Evolutionary conservation across 2,888 invertebrate genomes (phyloP), one percentile per base, ranked within the genome.

Genomic region (Thereva unica): DNA sequence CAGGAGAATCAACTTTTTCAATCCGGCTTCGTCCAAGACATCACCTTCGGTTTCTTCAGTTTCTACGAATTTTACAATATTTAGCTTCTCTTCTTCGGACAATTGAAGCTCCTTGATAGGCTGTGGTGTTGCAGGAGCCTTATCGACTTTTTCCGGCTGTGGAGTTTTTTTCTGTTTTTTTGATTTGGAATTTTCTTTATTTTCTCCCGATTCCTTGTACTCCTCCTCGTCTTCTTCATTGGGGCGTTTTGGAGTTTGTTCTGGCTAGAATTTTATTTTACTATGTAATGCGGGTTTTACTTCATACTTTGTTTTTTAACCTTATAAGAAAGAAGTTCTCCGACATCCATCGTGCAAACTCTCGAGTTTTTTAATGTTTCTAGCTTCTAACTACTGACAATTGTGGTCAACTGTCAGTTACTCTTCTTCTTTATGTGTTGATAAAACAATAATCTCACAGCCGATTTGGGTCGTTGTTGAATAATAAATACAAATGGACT

Each of bases 1-100:
- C 70, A 93, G 87, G 9, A 97, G 83, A 34, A 97, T 88, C 77
- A 97, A 86, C 76, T 92, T 90, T 76, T 97, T 97, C 6, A 97
- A 84, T 8, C 89, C 87, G 37, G 88, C 85, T 72, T 97, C 97
- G 83, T 97, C 95, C 53, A 97, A 81, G 0, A 89, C 85, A 77
- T 95, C 95, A n/a, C 89, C 89, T 80, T 92, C 89, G 5, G 89
- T 87, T 47, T 87, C 89, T 82, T 92, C 92, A 61, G 86, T 90
- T 78, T 93, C 93, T 4, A 93, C 93, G 82, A 90, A 90, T 82
- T 89, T 87, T 4, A 92, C 80, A 71, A 93, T 93, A 75, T 92
- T 90, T 73, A 89, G 86, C 72, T 90, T 86, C 78, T 92, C 91
- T 75, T 90, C 89, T 67, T 89, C 88, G 0, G 87, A 85, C 37